Percentiles rank a stretch among this genome's conserved stretches.
Conservation (phyloP, 2,888 invertebrate genomes). For the Ochropleura leucogaster region DNA sequence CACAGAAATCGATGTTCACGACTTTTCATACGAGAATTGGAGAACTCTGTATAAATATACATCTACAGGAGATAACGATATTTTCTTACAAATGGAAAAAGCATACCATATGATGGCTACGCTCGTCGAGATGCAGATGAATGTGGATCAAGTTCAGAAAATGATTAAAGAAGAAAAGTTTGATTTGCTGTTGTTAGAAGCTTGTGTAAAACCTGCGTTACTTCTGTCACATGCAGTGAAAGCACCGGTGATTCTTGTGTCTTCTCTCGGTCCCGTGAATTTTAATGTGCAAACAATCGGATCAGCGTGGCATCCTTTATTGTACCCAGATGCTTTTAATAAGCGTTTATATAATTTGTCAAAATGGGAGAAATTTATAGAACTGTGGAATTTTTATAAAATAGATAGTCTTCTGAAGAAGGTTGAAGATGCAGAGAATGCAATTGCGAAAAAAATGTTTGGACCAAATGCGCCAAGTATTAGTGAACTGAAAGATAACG, state of each 20-base stretch:
- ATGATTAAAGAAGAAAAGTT: constrained; percentile 67
- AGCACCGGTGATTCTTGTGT: constrained; percentile 71
- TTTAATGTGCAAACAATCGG: constrained; percentile 61
- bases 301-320: constrained; percentile 63
- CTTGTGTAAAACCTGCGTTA: constrained; percentile 55
- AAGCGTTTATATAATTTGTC: constrained; percentile 67
- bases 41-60: constrained; percentile 18
- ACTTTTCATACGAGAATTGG: constrained; percentile 69
- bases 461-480: constrained; percentile 68
- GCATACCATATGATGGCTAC: constrained; percentile 37
- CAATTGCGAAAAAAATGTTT: constrained; percentile 61
- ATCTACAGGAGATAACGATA: constrained; percentile 35
- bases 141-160: constrained; percentile 60
- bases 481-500: constrained; percentile 66
- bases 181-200: constrained; percentile 72
- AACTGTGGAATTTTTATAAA: constrained; percentile 56
- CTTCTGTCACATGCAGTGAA: constrained; percentile 59
- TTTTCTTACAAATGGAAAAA: constrained; percentile 34
- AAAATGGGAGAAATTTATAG: constrained; percentile 69
- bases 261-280: constrained; percentile 67
- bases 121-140: constrained; percentile 61
- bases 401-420: constrained; percentile 30
- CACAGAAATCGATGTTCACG: constrained; percentile 78
- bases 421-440: constrained; percentile 56
- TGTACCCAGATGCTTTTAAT: constrained; percentile 66